Base-by-base conservation (phyloP, 2,797 vertebrate species). In the Syndactyla subalaris region DNA sequence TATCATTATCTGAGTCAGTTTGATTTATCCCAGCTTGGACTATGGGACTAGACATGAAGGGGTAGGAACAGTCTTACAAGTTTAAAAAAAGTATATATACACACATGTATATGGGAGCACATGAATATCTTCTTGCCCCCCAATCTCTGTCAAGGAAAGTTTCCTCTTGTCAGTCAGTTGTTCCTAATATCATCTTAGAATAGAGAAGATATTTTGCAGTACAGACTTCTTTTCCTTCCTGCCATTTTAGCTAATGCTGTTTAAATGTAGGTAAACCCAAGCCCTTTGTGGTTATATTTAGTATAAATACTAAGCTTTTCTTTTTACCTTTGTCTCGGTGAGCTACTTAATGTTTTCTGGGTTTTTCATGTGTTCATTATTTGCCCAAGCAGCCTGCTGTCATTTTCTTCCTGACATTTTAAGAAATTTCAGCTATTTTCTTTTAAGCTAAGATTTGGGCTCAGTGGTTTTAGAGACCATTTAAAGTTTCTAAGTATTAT, bases 101-200 rank as follows among this genome's bases (percentile, higher is more conserved):
- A 22, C n/a, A 23, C 13, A 36, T 36, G 10, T 45, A 3, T 96
- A 92, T 88, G 93, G 91, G 77, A 97, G 75, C 85, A 85, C 91
- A 84, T 91, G 63, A 97, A 96, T 97, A 94, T 96, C 61, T 77
- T 97, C 91, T 96, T 94, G 81, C 94, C 97, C 91, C 87, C 21
- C 18, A 63, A 74, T 95, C 92, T 91, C 89, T 97, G 97, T 93
- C 91, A 94, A 97, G 81, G 96, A 97, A 95, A 94, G 95, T 89
- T 97, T 94, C 68, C 92, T 96, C 70, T 92, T 97, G 96, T 97
- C 97, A 97, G 90, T 97, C 96, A 96, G 26, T 81, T 96, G 89
- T 96, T 95, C 79, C 81, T 96, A 95, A 93, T 96, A 97, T 65
- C 91, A 81, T 92, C 72, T 95, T 96, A 96, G 80, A 97, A 92